These are phyloP conservation scores for Hartigia nigra DNA, from an alignment of 2,888 invertebrate species.

Conservation along the genomic window DNA sequence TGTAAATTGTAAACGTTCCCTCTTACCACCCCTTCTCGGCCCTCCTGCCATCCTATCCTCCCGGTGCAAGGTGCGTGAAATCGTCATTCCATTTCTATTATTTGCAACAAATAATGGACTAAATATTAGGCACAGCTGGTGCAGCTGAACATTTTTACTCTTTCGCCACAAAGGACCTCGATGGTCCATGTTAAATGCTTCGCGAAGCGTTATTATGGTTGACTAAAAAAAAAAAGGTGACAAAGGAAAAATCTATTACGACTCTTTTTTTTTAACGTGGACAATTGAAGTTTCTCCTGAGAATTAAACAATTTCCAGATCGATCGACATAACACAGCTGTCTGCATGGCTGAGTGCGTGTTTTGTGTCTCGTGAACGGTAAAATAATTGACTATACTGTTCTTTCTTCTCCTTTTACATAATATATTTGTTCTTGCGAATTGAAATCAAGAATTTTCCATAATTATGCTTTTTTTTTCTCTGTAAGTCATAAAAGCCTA, in stretches of 20 bases:
- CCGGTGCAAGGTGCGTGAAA: conserved; percentile 23
- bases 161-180: background rate
- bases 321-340: background rate
- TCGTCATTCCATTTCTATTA: conserved; percentile 10
- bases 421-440: background rate
- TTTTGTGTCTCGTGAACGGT: background rate
- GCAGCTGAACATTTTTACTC: background rate
- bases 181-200: background rate
- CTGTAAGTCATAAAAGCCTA: background rate
- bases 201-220: background rate
- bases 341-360: background rate
- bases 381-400: background rate
- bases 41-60: background rate
- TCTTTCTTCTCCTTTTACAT: background rate
- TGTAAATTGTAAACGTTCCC: conserved; percentile 28
- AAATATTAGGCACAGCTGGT: background rate
- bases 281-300: background rate
- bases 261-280: background rate
- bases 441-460: background rate
- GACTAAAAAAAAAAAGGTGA: background rate
- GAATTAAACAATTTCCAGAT: background rate
- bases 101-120: background rate
- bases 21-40: conserved; percentile 1
- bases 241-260: background rate
- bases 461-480: background rate